Conservation (phyloP, 2,888 invertebrate genomes). For the Sarcophaga rosellei region DNA sequence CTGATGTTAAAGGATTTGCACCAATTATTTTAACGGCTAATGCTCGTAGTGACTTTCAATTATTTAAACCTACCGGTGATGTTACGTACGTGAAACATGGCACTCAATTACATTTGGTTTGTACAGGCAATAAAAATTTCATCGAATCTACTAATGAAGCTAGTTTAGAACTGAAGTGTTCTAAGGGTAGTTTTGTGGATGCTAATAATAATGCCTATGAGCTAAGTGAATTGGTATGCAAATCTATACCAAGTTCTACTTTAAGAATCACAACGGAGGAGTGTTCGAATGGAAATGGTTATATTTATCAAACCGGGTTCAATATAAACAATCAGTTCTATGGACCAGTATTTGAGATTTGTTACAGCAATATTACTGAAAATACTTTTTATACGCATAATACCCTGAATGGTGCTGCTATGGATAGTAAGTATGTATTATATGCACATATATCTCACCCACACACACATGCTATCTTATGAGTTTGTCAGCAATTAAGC, state of each 20-base stretch:
- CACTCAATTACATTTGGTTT: slow-evolving; percentile 69
- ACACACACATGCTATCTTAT: no score
- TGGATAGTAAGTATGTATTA: slow-evolving; percentile 76
- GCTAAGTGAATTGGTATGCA: slow-evolving; percentile 61
- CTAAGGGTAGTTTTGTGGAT: slow-evolving; percentile 52
- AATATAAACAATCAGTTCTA: slow-evolving; percentile 55
- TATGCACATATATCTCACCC: no score
- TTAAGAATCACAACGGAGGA: slow-evolving; percentile 71
- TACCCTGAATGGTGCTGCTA: slow-evolving; percentile 78
- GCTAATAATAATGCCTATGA: slow-evolving; percentile 50
- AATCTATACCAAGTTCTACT: slow-evolving; percentile 69
- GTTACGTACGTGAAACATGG: slow-evolving; percentile 64
- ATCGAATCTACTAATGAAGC: slow-evolving; percentile 50
- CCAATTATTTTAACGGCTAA: slow-evolving; percentile 44
- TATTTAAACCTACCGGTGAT: slow-evolving; percentile 71
- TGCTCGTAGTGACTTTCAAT: slow-evolving; percentile 34
- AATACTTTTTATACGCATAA: slow-evolving; percentile 78
- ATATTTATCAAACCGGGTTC: slow-evolving; percentile 72
- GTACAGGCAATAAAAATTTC: slow-evolving; percentile 72
- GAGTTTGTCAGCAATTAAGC: no score
- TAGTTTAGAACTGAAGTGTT: slow-evolving; percentile 65
- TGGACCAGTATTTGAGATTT: slow-evolving; percentile 60
- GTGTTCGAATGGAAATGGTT: slow-evolving; percentile 72
- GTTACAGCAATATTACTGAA: slow-evolving; percentile 71
- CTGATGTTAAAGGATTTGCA: slow-evolving; percentile 47